A percentile compares a stretch with the other conserved stretches of the same genome.
phyloP scores from a whole-genome alignment of 1,140 invertebrate genomes.

The Acromyrmex echinatior region DNA sequence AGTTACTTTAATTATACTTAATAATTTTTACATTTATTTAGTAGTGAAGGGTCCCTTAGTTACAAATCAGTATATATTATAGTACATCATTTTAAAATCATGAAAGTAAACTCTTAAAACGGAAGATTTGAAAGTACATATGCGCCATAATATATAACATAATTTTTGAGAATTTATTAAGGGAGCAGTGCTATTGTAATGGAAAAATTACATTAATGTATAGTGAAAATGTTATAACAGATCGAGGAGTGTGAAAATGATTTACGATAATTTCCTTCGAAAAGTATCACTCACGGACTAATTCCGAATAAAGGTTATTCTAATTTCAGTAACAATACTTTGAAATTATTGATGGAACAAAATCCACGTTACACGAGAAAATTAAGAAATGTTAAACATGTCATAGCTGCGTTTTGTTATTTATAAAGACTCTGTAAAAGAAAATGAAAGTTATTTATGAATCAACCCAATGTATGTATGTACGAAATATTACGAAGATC shows the following conservation, averaged over 20 bases:
- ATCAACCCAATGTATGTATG: conserved; percentile 13
- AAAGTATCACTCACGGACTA: not conserved
- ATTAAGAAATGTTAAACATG: not conserved
- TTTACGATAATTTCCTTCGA: not conserved
- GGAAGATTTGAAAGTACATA: not conserved
- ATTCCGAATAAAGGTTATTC: not conserved
- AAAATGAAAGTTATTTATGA: not conserved
- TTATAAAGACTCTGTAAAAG: not conserved
- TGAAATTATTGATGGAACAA: not conserved
- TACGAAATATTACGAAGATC: conserved; percentile 54
- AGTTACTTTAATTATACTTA: not conserved
- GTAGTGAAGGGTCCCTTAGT: not conserved
- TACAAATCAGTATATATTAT: not conserved
- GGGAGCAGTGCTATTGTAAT: not conserved
- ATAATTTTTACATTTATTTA: not conserved
- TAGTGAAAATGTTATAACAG: not conserved
- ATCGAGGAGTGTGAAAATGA: not conserved
- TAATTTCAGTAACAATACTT: not conserved
- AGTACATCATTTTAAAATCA: not conserved
- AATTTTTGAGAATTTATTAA: not conserved
- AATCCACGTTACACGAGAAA: not conserved
- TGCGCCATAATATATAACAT: not conserved
- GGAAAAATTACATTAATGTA: not conserved
- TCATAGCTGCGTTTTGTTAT: not conserved
- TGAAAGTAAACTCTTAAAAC: not conserved